A percentile compares a stretch with the other conserved stretches of the same genome.
These are phyloP conservation scores for Hyalella azteca DNA, from an alignment of 2,888 invertebrate genomes.

Conservation along the genomic window DNA sequence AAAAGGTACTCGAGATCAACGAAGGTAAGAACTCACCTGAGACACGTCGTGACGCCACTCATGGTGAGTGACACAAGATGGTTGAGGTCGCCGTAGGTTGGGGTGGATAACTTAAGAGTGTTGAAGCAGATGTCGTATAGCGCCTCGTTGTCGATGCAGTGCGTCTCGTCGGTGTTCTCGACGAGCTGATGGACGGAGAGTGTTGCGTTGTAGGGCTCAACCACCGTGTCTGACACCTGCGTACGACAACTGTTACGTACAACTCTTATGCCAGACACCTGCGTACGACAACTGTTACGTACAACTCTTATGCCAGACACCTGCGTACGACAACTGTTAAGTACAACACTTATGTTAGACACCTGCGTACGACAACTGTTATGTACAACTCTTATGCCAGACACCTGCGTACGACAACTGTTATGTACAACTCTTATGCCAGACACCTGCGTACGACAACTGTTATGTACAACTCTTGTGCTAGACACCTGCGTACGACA, in stretches of 20 bases:
- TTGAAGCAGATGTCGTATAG: conserved; percentile 67
- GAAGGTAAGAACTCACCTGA: conserved; percentile 63
- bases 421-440: too few relatives aligned
- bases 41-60: conserved; percentile 66
- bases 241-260: background rate
- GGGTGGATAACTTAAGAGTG: conserved; percentile 67
- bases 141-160: conserved; percentile 68
- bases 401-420: too few relatives aligned
- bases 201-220: conserved; percentile 66
- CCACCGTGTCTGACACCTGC: conserved; percentile 68
- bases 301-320: too few relatives aligned
- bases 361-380: too few relatives aligned
- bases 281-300: too few relatives aligned
- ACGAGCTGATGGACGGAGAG: conserved; percentile 65
- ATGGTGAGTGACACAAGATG: conserved; percentile 63
- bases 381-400: too few relatives aligned
- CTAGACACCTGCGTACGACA: too few relatives aligned
- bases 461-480: too few relatives aligned
- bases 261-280: too few relatives aligned
- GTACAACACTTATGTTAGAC: too few relatives aligned
- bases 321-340: too few relatives aligned
- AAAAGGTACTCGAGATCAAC: conserved; percentile 63
- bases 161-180: conserved; percentile 66
- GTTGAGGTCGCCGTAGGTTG: conserved; percentile 67
- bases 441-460: too few relatives aligned